Evolutionary conservation across 2,797 vertebrate genomes (phyloP).

Genomic region (Melanotaenia nigrans): DNA sequence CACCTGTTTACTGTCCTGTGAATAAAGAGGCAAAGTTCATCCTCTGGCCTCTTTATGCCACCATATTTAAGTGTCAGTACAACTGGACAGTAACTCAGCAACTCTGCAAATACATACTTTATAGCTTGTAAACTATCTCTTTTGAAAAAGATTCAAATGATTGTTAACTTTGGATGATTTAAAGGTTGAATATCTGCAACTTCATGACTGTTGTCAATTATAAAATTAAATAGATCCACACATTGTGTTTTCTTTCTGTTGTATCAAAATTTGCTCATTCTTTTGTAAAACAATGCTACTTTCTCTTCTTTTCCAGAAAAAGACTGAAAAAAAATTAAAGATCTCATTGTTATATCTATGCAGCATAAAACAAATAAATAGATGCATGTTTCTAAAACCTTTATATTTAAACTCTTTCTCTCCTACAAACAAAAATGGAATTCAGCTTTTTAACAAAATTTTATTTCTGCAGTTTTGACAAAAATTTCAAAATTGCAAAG

Average conservation of each 20-base stretch:
- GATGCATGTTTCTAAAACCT: too few relatives aligned
- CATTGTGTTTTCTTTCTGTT: not conserved
- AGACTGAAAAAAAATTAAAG: too few relatives aligned
- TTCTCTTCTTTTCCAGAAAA: not conserved
- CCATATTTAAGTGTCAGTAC: slow-evolving; percentile 39
- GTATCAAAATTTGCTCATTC: not conserved
- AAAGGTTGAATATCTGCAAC: not conserved
- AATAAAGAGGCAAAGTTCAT: slow-evolving; percentile 75
- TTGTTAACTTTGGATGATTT: slow-evolving; percentile 25
- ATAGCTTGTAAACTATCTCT: slow-evolving; percentile 21
- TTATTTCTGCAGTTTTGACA: too few relatives aligned
- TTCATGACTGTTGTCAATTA: not conserved
- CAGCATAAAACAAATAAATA: not conserved
- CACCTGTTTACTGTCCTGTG: slow-evolving; percentile 68
- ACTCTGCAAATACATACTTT: slow-evolving; percentile 40
- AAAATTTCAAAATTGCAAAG: too few relatives aligned
- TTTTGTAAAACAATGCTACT: not conserved
- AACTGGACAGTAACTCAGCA: slow-evolving; percentile 44
- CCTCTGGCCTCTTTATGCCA: slow-evolving; percentile 45
- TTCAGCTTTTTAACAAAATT: not conserved
- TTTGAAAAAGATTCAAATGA: slow-evolving; percentile 4
- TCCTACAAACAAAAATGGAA: not conserved
- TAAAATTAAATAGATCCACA: not conserved
- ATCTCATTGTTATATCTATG: not conserved
- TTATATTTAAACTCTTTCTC: not conserved